Conservation (phyloP, 2,888 invertebrate species). For the Scrobipalpa atriplicella region DNA sequence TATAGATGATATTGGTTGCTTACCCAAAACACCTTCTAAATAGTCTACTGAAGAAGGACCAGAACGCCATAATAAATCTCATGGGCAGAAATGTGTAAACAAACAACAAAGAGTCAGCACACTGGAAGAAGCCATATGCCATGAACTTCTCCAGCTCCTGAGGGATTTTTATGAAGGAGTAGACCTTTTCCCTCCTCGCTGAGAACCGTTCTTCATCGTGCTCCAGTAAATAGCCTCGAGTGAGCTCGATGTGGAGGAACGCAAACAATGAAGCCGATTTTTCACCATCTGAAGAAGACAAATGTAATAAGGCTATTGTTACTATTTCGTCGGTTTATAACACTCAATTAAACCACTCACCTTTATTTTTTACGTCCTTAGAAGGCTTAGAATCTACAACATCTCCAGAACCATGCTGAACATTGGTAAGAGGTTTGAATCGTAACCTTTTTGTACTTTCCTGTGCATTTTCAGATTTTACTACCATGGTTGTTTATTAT, state of each 20-base stretch:
- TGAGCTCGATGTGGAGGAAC: slow-evolving; percentile 94
- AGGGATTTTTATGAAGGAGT: slow-evolving; percentile 98
- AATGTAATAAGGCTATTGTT: background rate
- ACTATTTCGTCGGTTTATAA: background rate
- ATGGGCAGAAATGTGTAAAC: slow-evolving; percentile 98
- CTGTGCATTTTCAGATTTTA: slow-evolving; percentile 68
- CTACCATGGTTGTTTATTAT: slow-evolving; percentile 49
- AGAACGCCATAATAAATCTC: slow-evolving; percentile 93
- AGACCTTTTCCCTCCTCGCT: slow-evolving; percentile 96
- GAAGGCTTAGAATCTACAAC: slow-evolving; percentile 55
- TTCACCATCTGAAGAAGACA: slow-evolving; percentile 61
- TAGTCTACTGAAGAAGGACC: slow-evolving; percentile 89
- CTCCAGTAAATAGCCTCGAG: slow-evolving; percentile 95
- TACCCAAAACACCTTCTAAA: slow-evolving; percentile 89
- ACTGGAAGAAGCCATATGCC: slow-evolving; percentile 96
- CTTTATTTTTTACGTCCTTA: slow-evolving; percentile 65
- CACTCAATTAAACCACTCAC: slow-evolving; percentile 40
- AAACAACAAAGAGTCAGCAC: slow-evolving; percentile 98
- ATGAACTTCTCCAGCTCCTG: slow-evolving; percentile 96
- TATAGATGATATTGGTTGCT: slow-evolving; percentile 43
- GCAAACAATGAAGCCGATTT: slow-evolving; percentile 80
- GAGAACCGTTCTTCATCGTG: slow-evolving; percentile 97
- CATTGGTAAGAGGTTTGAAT: slow-evolving; percentile 66
- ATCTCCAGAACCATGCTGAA: slow-evolving; percentile 64
- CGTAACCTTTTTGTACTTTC: slow-evolving; percentile 75